Evolutionary conservation across 30 jellyfish, hydroid and myxozoan species (phyloP), one percentile per base, ranked within the genome.

Genomic region (Mastigias papua): DNA sequence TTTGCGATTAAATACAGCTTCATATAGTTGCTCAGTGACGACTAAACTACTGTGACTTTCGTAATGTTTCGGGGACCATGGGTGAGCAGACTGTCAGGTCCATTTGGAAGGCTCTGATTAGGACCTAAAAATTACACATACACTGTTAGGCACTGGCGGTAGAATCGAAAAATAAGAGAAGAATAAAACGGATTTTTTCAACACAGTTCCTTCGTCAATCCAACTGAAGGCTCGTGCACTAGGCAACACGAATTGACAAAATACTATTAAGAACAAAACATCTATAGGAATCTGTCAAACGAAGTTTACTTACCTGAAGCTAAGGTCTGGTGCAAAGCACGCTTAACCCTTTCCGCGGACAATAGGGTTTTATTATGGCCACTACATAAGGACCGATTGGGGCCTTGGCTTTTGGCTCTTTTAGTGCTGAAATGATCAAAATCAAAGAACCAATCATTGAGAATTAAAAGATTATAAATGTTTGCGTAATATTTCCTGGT

Each of bases 51-150:
- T 4, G 54, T 42, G 54, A 15, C 7, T 42, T 15, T 5, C 19
- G 69, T 23, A 3, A 57, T 3, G 8, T 20, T 17, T 23, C 69
- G 8, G 19, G 69, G 69, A 17, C 69, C 69, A 17, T 10, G 19
- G 69, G 27, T 15, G 27, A 77, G 88, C 23, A 32, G 27, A 15
- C 66, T 51, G 78, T 77, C 78, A 2, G 27, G 77, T 26, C 88
- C 88, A 7, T 42, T 51, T 42, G 78, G 57, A 1, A 77, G 48
- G 29, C 88, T 58, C 58, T 77, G 78, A 48, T 77, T 77, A 34
- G 75, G 77, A 25, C 88, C 88, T 77, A 68, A 29, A 54, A 19
- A 68, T n/a, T 1, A 31, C 27, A 23, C 8, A 23, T 5, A 57
- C 23, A 19, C 19, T 57, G 23, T 20, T 17, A 3, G 19, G 19